phyloP scores from a whole-genome alignment of 2,113 vertebrate species.

The Gambusia holbrooki region DNA sequence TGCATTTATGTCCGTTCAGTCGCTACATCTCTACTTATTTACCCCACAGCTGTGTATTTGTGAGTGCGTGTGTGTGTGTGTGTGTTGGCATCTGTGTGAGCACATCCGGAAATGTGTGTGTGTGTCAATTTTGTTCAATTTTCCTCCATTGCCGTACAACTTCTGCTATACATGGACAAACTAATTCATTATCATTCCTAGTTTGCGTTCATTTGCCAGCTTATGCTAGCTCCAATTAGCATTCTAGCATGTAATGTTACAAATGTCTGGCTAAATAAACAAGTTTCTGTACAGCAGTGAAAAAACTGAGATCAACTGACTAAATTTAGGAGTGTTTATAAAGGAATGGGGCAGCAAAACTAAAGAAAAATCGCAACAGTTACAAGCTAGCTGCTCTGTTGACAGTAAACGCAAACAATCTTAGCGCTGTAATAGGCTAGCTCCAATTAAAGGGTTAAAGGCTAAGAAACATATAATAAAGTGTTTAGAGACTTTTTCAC shows the following conservation, averaged over 20 bases:
- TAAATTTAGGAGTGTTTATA: no score
- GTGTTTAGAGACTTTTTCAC: neutral
- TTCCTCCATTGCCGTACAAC: constrained; percentile 22
- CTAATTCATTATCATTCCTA: constrained; percentile 65
- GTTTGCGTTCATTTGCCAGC: constrained; percentile 71
- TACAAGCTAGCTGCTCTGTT: neutral
- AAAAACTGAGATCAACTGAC: neutral
- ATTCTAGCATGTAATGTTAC: constrained; percentile 41
- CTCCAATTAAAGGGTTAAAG: neutral
- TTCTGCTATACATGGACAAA: constrained; percentile 38
- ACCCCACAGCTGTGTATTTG: constrained; percentile 16
- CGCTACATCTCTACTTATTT: constrained; percentile 16
- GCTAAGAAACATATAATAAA: neutral
- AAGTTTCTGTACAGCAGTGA: constrained; percentile 32
- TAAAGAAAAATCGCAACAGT: neutral
- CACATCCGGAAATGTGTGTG: constrained; percentile 39
- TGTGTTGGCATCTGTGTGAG: constrained; percentile 25
- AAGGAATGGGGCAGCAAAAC: neutral
- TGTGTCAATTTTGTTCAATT: constrained; percentile 23
- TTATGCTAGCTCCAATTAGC: constrained; percentile 72
- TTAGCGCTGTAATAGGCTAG: neutral
- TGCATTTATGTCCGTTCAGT: constrained; percentile 2
- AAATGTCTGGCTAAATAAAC: constrained; percentile 53
- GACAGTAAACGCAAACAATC: neutral
- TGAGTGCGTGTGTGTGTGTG: neutral